These are phyloP conservation scores for Malachius bipustulatus DNA, from an alignment of 2,888 invertebrate species.

Conservation along the genomic window DNA sequence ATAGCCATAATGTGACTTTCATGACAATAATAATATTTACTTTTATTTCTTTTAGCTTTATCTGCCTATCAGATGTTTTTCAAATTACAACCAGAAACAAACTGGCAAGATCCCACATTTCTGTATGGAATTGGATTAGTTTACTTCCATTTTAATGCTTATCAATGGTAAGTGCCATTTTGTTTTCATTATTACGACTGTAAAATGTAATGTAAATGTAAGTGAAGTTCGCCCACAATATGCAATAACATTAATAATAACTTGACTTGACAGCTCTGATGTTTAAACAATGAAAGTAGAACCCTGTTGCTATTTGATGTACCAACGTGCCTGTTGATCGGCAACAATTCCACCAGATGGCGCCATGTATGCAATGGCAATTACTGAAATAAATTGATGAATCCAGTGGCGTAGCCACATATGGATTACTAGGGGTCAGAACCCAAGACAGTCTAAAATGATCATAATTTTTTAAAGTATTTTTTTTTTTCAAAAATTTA, in stretches of 20 bases:
- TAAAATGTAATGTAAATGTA: no score
- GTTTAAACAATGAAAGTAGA: no score
- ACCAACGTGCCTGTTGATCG: no score
- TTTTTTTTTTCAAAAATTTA: no score
- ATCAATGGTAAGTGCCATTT: constrained; percentile 73
- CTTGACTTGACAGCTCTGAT: no score
- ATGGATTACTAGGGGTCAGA: no score
- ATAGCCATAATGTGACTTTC: constrained; percentile 5
- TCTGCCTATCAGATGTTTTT: constrained; percentile 95
- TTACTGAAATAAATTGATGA: background rate
- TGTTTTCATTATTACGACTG: no score
- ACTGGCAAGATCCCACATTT: constrained; percentile 84
- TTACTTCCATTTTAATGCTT: constrained; percentile 93
- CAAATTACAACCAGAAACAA: constrained; percentile 56
- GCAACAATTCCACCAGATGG: background rate
- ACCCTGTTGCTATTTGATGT: no score
- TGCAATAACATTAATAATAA: no score
- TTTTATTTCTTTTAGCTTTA: constrained; percentile 57
- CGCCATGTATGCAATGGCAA: background rate
- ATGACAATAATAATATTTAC: constrained; percentile 3
- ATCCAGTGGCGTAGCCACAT: no score
- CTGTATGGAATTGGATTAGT: constrained; percentile 91
- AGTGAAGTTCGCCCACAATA: no score
- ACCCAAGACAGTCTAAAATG: constrained; percentile 1
- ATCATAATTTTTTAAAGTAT: no score